Percentiles rank a stretch among this genome's conserved stretches.
phyloP scores from a whole-genome alignment of 1,140 invertebrate genomes.

The Cyphomyrmex costatus region DNA sequence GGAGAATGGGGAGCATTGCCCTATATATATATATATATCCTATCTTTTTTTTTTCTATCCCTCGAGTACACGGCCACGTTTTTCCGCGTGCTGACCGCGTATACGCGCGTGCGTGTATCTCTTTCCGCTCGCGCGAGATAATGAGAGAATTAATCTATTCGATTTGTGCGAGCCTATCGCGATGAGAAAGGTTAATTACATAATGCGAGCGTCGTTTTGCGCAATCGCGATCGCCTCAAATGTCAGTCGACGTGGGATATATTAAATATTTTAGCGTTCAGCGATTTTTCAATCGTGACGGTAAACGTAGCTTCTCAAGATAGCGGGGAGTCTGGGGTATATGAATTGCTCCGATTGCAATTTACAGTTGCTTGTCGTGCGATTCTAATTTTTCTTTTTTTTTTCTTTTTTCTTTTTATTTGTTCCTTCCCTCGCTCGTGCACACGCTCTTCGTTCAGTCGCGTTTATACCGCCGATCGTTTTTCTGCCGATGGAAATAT shows the following conservation, averaged over 20 bases:
- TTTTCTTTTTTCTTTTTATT: not conserved
- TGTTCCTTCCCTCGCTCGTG: not conserved
- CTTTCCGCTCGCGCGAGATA: slow-evolving; percentile 17
- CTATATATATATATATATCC: too few species aligned
- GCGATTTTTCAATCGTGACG: slow-evolving; percentile 6
- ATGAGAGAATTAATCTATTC: not conserved
- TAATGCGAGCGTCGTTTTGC: slow-evolving; percentile 39
- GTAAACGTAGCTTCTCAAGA: not conserved
- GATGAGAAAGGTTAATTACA: slow-evolving; percentile 54
- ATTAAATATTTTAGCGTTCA: slow-evolving; percentile 24
- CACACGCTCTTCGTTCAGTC: not conserved
- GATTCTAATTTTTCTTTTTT: slow-evolving; percentile 29
- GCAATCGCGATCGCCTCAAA: slow-evolving; percentile 45
- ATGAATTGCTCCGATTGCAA: slow-evolving; percentile 8
- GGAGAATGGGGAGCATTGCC: slow-evolving; percentile 70
- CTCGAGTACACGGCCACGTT: slow-evolving; percentile 41
- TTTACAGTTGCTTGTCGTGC: not conserved
- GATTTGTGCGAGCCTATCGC: not conserved
- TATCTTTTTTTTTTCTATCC: slow-evolving; percentile 61
- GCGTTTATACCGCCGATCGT: not conserved
- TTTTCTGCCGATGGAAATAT: slow-evolving; percentile 18
- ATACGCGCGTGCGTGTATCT: slow-evolving; percentile 14
- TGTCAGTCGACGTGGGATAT: slow-evolving; percentile 37
- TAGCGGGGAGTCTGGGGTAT: not conserved
- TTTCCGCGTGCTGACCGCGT: slow-evolving; percentile 44